Base-by-base conservation (phyloP, 1,140 invertebrate genomes). In the Plodia interpunctella region DNA sequence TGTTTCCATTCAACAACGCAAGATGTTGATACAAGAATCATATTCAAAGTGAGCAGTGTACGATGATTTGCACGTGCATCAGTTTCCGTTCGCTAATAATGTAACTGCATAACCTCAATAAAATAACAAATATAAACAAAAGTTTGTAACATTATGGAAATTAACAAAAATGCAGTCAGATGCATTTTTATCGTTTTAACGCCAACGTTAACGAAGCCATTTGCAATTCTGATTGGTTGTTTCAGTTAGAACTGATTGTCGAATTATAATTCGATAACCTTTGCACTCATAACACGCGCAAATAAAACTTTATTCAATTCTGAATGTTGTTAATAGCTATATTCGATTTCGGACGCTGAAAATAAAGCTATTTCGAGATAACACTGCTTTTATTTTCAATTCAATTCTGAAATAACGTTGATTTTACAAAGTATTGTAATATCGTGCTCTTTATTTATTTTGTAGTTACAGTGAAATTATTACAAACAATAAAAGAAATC, bases 221-320 rank as follows among this genome's bases (percentile, higher is more conserved):
- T 73, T 76, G 74, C 74, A 76, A 73, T 76, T 76, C 73, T 76
- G 74, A 76, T 76, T 76, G 73, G 70, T 44, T 17, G 65, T 62
- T 59, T 49, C 64, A 50, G 62, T 70, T 74, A 70, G 67, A 56
- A 56, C 62, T 62, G 64, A 74, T 74, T 70, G 71, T 60, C 55
- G 66, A 74, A 71, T 74, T 66, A 66, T 74, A 69, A 74, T 69
- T 69, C 59, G 72, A 74, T 74, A 51, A 63, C 21, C 3, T 9
- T 18, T 44, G 3, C 38, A 44, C 38, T 44, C 38, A 44, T 15
- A 13, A n/a, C 6, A 15, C 13, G 38, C 38, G 15, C 38, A 44
- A 44, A 44, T 44, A 44, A 44, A 44, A 44, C n/a, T 44, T 44
- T n/a, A 44, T 44, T 44, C 38, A 44, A 15, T 44, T 44, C 38